Evolutionary conservation across 64 coral and sea anemone genomes (phyloP).

Genomic region (Anthopleura sola): DNA sequence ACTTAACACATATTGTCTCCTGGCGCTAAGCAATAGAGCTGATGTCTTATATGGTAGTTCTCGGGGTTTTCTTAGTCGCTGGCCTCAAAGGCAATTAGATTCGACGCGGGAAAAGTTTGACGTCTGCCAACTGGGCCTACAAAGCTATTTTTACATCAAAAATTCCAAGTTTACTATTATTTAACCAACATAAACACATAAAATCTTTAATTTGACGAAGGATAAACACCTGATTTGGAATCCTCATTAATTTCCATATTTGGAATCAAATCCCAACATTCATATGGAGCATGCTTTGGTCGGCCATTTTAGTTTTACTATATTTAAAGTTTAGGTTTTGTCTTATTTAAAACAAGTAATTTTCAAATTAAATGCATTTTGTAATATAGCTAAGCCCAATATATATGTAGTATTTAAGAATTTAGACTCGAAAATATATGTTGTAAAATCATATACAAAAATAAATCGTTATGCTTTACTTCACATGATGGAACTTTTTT

Average conservation of each 20-base stretch:
- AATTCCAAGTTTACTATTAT: not conserved
- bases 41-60: too few relatives aligned
- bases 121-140: too few relatives aligned
- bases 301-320: not conserved
- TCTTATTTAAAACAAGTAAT: conserved; percentile 6
- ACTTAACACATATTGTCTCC: too few relatives aligned
- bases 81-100: too few relatives aligned
- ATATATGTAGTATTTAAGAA: conserved; percentile 8
- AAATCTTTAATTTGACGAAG: not conserved
- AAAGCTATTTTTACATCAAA: not conserved
- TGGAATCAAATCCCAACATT: not conserved
- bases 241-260: not conserved
- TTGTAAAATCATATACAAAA: not conserved
- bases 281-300: not conserved
- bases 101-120: too few relatives aligned
- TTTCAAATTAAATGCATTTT: conserved; percentile 20
- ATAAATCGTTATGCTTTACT: not conserved
- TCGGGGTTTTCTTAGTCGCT: too few relatives aligned
- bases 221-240: conserved; percentile 1
- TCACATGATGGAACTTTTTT: not conserved
- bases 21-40: too few relatives aligned
- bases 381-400: not conserved
- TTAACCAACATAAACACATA: not conserved
- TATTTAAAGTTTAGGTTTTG: not conserved
- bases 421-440: not conserved